A percentile compares a stretch with the other conserved stretches of the same genome.
Conservation (phyloP, 1,140 invertebrate genomes). For the Saccostrea echinata region DNA sequence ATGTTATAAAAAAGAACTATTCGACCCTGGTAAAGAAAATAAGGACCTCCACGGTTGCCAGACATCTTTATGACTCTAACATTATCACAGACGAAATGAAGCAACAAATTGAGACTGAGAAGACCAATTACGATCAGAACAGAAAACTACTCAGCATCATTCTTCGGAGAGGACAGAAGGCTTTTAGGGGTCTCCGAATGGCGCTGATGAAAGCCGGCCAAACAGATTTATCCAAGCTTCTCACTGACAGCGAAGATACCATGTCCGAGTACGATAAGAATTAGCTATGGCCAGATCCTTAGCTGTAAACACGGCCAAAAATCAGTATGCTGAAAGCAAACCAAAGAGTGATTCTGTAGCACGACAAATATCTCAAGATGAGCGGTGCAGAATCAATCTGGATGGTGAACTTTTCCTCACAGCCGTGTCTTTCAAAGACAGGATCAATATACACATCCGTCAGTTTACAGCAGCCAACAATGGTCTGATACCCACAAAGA, state of each 20-base stretch:
- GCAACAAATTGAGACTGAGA: slow-evolving; percentile 39
- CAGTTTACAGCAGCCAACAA: too few relatives aligned
- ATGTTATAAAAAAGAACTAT: slow-evolving; percentile 30
- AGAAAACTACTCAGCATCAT: slow-evolving; percentile 38
- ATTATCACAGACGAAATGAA: slow-evolving; percentile 40
- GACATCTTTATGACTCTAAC: slow-evolving; percentile 40
- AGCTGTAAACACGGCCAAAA: too few relatives aligned
- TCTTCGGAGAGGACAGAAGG: slow-evolving; percentile 27
- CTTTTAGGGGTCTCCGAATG: slow-evolving; percentile 39
- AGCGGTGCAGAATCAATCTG: too few relatives aligned
- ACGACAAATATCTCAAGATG: too few relatives aligned
- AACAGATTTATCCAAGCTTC: slow-evolving; percentile 25
- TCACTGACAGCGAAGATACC: background rate
- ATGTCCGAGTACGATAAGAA: slow-evolving; percentile 13
- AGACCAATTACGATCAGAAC: slow-evolving; percentile 40
- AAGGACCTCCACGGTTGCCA: slow-evolving; percentile 13
- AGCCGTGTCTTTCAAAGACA: too few relatives aligned
- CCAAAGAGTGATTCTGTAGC: too few relatives aligned
- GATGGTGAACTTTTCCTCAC: too few relatives aligned
- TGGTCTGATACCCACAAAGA: too few relatives aligned
- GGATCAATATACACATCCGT: too few relatives aligned
- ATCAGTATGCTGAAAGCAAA: too few relatives aligned
- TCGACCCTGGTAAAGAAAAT: slow-evolving; percentile 37
- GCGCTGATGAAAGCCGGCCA: slow-evolving; percentile 28
- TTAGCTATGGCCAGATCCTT: too few relatives aligned